A percentile compares a stretch with the other conserved stretches of the same genome.
These are phyloP conservation scores for Pontoporia blainvillei DNA, from an alignment of 2,113 vertebrate genomes.

Conservation along the genomic window DNA sequence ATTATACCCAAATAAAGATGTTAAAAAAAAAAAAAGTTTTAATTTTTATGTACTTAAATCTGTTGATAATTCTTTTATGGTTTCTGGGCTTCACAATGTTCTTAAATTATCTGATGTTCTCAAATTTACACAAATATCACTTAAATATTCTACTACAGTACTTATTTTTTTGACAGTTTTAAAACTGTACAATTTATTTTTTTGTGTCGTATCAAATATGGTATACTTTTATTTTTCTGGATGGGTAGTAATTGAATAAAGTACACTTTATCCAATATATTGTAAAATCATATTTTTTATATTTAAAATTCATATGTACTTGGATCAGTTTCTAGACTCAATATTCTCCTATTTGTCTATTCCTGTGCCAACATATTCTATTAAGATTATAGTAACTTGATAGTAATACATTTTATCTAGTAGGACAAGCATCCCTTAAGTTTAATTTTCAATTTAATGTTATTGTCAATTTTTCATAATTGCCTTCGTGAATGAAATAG, in stretches of 20 bases:
- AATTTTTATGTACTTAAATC: not conserved
- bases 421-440: not conserved
- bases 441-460: not conserved
- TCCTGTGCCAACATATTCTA: not conserved
- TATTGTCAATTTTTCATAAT: not conserved
- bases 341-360: not conserved
- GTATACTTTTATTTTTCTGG: not conserved
- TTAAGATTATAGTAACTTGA: not conserved
- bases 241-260: not conserved
- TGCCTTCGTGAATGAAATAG: not conserved
- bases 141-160: not conserved
- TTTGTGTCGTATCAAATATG: not conserved
- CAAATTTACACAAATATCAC: not conserved
- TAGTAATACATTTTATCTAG: not conserved
- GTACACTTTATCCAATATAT: not conserved
- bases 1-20: too few species aligned
- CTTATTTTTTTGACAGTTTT: not conserved
- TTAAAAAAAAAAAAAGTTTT: not conserved
- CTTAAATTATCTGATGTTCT: not conserved
- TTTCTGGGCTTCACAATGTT: not conserved
- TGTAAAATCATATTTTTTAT: not conserved
- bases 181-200: conserved; percentile 8
- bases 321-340: not conserved
- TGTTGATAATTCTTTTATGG: not conserved
- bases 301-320: not conserved